Evolutionary conservation across 2,797 vertebrate species (phyloP).

Genomic region (Anguilla marmorata): DNA sequence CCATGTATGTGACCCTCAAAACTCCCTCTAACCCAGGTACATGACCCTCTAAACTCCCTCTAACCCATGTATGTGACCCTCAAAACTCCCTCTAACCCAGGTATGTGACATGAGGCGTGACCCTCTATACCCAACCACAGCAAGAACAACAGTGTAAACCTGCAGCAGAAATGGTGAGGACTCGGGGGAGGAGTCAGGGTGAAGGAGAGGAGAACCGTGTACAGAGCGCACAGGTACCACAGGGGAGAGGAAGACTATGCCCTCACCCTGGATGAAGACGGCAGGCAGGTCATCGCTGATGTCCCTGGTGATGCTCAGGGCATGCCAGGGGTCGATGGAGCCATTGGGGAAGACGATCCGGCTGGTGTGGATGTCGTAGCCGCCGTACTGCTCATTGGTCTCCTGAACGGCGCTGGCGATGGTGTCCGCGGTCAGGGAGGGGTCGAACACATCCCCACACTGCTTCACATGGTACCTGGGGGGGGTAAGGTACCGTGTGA

Average conservation of each 20-base stretch:
- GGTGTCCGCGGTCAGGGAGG: slow-evolving; percentile 44
- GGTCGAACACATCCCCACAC: slow-evolving; percentile 64
- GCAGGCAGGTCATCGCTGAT: slow-evolving; percentile 62
- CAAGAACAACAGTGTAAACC: not conserved
- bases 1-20: no score
- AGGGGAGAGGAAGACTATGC: not conserved
- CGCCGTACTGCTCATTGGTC: slow-evolving; percentile 66
- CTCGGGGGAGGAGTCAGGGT: not conserved
- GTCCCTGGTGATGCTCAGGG: slow-evolving; percentile 64
- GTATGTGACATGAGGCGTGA: no score
- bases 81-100: no score
- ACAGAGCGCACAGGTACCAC: not conserved
- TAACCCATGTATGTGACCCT: no score
- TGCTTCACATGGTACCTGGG: slow-evolving; percentile 65
- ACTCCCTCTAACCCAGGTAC: no score
- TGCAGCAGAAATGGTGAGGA: not conserved
- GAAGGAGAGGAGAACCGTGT: not conserved
- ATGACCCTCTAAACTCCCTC: no score
- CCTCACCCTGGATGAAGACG: slow-evolving; percentile 68
- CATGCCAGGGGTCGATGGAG: slow-evolving; percentile 71
- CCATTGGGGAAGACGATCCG: slow-evolving; percentile 71
- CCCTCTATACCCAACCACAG: not conserved
- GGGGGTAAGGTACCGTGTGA: not conserved
- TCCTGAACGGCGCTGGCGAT: slow-evolving; percentile 56
- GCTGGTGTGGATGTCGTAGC: slow-evolving; percentile 56